These are phyloP conservation scores for Carassius auratus DNA, from an alignment of 2,113 vertebrate species.

Conservation along the genomic window DNA sequence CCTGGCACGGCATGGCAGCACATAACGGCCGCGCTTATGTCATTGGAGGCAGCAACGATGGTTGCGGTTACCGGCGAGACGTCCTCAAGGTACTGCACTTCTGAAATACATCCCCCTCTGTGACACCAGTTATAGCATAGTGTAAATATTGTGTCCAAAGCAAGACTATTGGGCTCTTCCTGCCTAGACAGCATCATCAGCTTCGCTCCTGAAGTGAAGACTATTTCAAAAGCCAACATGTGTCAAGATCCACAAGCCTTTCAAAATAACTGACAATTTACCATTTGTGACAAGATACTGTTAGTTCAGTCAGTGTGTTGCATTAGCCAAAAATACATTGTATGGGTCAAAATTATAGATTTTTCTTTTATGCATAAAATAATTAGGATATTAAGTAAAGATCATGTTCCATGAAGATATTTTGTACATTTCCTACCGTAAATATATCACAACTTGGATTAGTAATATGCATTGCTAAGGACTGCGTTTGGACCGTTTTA, in stretches of 20 bases:
- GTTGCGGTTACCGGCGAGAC: constrained; percentile 85
- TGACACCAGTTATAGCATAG: no score
- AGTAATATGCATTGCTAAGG: no score
- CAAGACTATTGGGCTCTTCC: neutral
- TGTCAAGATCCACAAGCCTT: neutral
- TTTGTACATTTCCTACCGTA: no score
- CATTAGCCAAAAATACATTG: no score
- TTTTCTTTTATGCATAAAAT: no score
- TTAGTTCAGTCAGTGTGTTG: neutral
- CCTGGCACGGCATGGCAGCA: constrained; percentile 92
- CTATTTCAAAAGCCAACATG: neutral
- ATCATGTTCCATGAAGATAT: no score
- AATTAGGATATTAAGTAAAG: no score
- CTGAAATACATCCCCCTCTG: neutral
- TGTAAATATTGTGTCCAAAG: neutral
- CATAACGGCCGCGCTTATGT: constrained; percentile 84
- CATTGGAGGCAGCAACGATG: constrained; percentile 93
- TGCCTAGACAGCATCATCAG: neutral
- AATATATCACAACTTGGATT: no score
- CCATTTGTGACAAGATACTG: neutral
- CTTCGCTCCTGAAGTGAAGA: neutral
- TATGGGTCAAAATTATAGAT: no score
- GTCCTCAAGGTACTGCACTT: constrained; percentile 84
- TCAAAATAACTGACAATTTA: neutral
- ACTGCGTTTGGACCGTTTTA: no score